These are phyloP conservation scores for Lagodon rhomboides DNA, from an alignment of 2,797 vertebrate species.

Conservation along the genomic window DNA sequence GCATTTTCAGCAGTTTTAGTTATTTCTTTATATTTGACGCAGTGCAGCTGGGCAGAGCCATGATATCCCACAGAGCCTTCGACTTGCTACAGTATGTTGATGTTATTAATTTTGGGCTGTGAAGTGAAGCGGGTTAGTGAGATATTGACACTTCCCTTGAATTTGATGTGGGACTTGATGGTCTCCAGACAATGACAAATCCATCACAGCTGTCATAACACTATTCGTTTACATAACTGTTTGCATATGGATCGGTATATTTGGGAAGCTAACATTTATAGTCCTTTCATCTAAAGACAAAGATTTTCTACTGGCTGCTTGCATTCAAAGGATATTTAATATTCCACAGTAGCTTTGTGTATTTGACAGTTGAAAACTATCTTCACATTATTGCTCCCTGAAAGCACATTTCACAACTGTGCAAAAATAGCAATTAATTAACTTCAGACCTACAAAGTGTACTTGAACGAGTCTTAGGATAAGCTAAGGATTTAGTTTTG, in stretches of 20 bases:
- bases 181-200: slow-evolving; percentile 60
- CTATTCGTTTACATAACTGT: slow-evolving; percentile 42
- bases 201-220: slow-evolving; percentile 44
- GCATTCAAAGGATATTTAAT: not conserved
- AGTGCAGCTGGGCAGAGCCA: slow-evolving; percentile 10
- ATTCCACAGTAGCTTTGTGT: not conserved
- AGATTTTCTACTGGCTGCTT: not conserved
- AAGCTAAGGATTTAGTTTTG: not conserved
- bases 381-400: not conserved
- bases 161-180: slow-evolving; percentile 63
- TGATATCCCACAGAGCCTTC: slow-evolving; percentile 32
- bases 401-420: not conserved
- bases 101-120: slow-evolving; percentile 35
- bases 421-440: no score
- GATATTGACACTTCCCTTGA: slow-evolving; percentile 43
- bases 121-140: slow-evolving; percentile 32
- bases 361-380: not conserved
- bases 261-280: slow-evolving; percentile 9
- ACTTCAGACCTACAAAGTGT: no score
- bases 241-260: slow-evolving; percentile 38
- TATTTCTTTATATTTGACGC: not conserved
- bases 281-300: no score
- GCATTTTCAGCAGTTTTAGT: slow-evolving; percentile 35
- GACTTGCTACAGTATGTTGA: slow-evolving; percentile 36
- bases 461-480: no score